phyloP scores from a whole-genome alignment of 1,140 invertebrate species.

The Kradibia gibbosae region DNA sequence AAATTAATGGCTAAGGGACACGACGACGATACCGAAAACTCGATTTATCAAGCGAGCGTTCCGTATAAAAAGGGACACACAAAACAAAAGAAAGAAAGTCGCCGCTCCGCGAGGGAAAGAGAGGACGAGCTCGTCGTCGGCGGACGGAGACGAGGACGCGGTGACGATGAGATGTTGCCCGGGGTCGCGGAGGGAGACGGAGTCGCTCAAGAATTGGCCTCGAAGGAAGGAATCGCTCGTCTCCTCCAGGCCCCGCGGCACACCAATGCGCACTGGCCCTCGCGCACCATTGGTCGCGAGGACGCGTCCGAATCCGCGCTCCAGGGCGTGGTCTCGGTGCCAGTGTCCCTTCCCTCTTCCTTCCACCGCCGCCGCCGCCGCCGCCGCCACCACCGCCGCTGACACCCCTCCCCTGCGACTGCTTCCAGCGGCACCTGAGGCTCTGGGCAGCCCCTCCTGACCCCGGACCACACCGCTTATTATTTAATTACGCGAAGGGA shows the following conservation, averaged over 20 bases:
- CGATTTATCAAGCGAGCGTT: conserved; percentile 46
- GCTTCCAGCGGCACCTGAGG: too few relatives aligned
- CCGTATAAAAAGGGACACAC: conserved; percentile 14
- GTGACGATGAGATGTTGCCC: conserved; percentile 13
- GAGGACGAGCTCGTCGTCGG: too few relatives aligned
- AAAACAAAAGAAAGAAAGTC: conserved; percentile 38
- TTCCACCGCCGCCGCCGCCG: too few relatives aligned
- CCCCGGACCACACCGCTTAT: conserved; percentile 67
- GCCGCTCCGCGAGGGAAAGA: not conserved
- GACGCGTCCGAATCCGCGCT: conserved; percentile 39
- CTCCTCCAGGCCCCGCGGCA: not conserved
- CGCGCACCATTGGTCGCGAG: conserved; percentile 63
- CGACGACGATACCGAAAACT: conserved; percentile 45
- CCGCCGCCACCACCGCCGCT: too few relatives aligned
- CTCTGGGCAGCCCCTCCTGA: too few relatives aligned
- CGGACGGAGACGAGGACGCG: too few relatives aligned
- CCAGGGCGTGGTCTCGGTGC: conserved; percentile 63
- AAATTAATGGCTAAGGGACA: conserved; percentile 48
- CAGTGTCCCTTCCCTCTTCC: conserved; percentile 63
- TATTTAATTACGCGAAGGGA: conserved; percentile 67
- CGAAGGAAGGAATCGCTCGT: not conserved
- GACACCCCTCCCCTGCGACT: too few relatives aligned
- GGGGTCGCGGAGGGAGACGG: not conserved
- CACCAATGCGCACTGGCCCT: not conserved
- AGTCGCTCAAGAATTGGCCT: not conserved